Evolutionary conservation across 2,888 invertebrate genomes (phyloP), one percentile per base, ranked within the genome.

Genomic region (Euclidia mi): DNA sequence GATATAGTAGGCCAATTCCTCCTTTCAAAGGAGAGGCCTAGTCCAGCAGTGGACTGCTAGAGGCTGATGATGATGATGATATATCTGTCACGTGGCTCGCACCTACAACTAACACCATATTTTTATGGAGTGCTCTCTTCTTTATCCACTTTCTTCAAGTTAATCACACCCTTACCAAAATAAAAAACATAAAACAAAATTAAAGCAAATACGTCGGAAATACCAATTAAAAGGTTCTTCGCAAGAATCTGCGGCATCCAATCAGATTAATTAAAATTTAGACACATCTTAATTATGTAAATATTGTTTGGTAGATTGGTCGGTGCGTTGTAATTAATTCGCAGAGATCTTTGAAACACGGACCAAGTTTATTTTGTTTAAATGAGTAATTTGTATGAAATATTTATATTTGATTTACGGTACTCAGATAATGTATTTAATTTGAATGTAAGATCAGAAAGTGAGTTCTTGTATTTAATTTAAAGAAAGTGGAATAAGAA

Each of bases 251-350:
- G 25, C 11, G 32, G 29, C 52, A 59, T 59, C 51, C 41, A 15
- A 70, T 70, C 20, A 53, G 70, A 69, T 69, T 42, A 63, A 57
- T 69, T 63, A 53, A 51, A 57, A 64, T 49, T 41, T 53, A 38
- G 45, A 48, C 37, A 56, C 44, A 59, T 52, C 52, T 57, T 57
- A 49, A 65, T 56, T 57, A 60, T 56, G 48, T 58, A 60, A 72
- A 71, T 60, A 55, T 63, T 62, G 62, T 57, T 63, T 43, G 3
- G 28, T 31, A 52, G 43, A 62, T 52, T 42, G 43, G 31, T 31
- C 12, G 46, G 20, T 12, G 7, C 42, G 46, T 46, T 46, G 48
- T 17, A 65, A 56, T 65, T 63, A 63, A 61, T 71, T 69, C 18
- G 37, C 41, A 38, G 44, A 15, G 34, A 14, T 45, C 56, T 48